Base-by-base conservation (phyloP, 2,113 vertebrate species). In the Cebidichthys violaceus region DNA sequence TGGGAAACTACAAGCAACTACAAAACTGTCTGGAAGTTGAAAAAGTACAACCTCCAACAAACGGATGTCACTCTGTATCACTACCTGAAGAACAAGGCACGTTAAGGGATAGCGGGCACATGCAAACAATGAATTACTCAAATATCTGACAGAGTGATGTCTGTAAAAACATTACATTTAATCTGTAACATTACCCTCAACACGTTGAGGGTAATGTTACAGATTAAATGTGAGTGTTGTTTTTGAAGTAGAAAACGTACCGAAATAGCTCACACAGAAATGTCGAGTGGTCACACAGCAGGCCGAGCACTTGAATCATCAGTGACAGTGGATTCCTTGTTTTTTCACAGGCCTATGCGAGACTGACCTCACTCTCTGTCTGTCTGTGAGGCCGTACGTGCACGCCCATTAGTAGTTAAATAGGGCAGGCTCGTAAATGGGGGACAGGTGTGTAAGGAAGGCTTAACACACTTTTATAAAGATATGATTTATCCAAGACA, bases 281-380 rank as follows among this genome's bases (percentile, higher is more conserved):
- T 61, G 68, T 55, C 5, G 41, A 47, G 60, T n/a, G 66, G 31
- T 72, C 50, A 33, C 33, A 76, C n/a, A 57, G 70, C 24, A 22
- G 71, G 74, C 33, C 20, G 0, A 22, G 54, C 5, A 2, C 67
- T 39, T 77, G 78, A 82, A 55, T 79, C 77, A 65, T 65, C 71
- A 75, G 20, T 14, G 33, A 79, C 59, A 65, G 57, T 50, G 5
- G 45, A 41, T 55, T 82, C 64, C 9, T 61, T 61, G 29, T 52
- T 70, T 74, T 41, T 50, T 20, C 39, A 43, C 50, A 54, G 22
- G 20, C 64, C 6, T 37, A 55, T 14, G 45, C 37, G 37, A 70
- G 8, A 61, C 50, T 66, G 73, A 66, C 62, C 59, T 78, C 65
- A 61, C 78, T 54, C 18, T 76, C 77, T 62, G n/a, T 31, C 31